Base-by-base conservation (phyloP, 2,888 invertebrate genomes). In the Pollenia angustigena region DNA sequence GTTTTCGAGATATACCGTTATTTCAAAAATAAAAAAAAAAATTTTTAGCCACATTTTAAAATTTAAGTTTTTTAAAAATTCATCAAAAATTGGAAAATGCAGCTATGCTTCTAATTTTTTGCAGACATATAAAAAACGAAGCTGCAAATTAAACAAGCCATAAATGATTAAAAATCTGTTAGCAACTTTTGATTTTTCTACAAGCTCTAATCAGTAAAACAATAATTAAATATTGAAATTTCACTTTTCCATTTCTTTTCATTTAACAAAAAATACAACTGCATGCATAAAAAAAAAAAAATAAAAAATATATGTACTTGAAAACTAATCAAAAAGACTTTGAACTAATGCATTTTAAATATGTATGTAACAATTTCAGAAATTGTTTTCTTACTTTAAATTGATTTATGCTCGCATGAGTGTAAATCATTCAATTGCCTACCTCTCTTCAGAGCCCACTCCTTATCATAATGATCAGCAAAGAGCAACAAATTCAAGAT, bases 331-430 rank as follows among this genome's bases (percentile, higher is more conserved):
- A 54, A 76, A 16, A 64, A 48, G 54, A 66, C 66, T 78, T 78
- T 76, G 54, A 32, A 78, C 76, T 54, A 46, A 54, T 46, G 64
- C 54, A 54, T 75, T 74, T 75, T 50, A 52, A 60, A 74, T 48
- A n/a, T n/a, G n/a, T n/a, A n/a, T n/a, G n/a, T n/a, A 46, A 44
- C 8, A 8, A 56, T 71, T 71, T 56, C 14, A 56, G 4, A 69
- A 69, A 58, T 40, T 11, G 14, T 50, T 50, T 62, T 75, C 74
- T 75, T 74, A 60, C 12, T 60, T 40, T 52, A 23, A 76, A 76
- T 10, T 68, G 18, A 3, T 40, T 78, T 56, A 46, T 78, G 78
- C 78, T 78, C 56, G 16, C 46, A 54, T 56, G 56, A 78, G 60
- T 18, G 16, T 54, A 54, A 32, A 32, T 32, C 32, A 32, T 32